Evolutionary conservation across 2,888 invertebrate genomes (phyloP), one percentile per base, ranked within the genome.

Genomic region (Empis stercorea): DNA sequence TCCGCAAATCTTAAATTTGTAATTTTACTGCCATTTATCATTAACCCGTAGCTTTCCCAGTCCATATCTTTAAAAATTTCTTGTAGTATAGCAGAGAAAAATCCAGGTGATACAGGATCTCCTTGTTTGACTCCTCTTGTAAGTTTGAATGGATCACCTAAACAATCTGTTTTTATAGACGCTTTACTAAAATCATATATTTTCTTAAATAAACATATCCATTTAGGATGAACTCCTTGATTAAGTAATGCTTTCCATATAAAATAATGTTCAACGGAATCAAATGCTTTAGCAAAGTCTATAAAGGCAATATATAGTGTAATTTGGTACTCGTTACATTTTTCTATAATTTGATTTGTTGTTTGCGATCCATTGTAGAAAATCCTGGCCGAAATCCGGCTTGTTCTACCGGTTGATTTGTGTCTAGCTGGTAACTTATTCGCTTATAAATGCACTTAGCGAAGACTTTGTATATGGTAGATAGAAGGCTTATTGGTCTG

Each of bases 281-380:
- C 38, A 13, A 44, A 20, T 2, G 13, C 44, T 37, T 44, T 44
- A 15, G 20, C 20, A n/a, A 36, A 44, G 38, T 44, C 44, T 5
- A 44, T 38, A n/a, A 37, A 44, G 13, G 27, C 43, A n/a, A n/a
- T n/a, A n/a, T n/a, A n/a, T n/a, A n/a, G n/a, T n/a, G n/a, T 14
- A 7, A 15, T 14, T 17, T 43, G 13, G 14, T 30, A 14, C n/a
- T 44, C 37, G 11, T 14, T 45, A 4, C 10, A 27, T 49, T 51
- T 54, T 23, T 54, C 52, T 27, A 53, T 52, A 14, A 52, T 34
- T 37, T 54, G 49, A 30, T 43, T 44, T 3, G 52, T 32, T 32
- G 32, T 32, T 13, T 10, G 13, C 7, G 32, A 32, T 32, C 32
- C 32, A 32, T 9, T 32, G 32, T 32, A 13, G 32, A 32, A 32